Evolutionary conservation across 2,888 invertebrate genomes (phyloP), one percentile per base, ranked within the genome.

Genomic region (Lacanobia oleracea): DNA sequence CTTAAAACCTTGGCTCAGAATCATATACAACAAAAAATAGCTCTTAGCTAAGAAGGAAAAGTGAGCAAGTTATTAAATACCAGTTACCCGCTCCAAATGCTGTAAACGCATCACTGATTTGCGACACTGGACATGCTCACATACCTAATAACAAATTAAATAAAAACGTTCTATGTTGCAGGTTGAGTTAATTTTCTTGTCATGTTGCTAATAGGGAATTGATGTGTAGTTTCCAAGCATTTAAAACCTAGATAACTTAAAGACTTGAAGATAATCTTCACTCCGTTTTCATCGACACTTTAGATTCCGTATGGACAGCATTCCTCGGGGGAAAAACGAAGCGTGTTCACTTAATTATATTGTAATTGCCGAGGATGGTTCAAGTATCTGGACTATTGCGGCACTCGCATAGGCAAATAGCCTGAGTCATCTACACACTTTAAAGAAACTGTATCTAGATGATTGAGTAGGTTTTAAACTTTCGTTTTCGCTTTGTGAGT

Each of bases 161-260:
- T 84, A 86, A 87, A 86, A 86, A 83, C 81, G 72, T 67, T 79
- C 8, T 68, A 63, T 77, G 65, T 77, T 81, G 82, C 77, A 81
- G 40, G 76, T 67, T 72, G 57, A 77, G 82, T 78, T 77, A 88
- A 89, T 89, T 88, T 89, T 85, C 88, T 82, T 88, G 88, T 89
- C 89, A 86, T 82, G 79, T 78, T 43, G 79, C 86, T 88, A 86
- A 88, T 87, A 88, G 76, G 86, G 85, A 82, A 88, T 87, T 88
- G 88, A 89, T 85, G 86, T 84, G 86, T 83, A 83, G 82, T 84
- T 88, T 88, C 88, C 79, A 82, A 66, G 83, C 77, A 82, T 85
- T 85, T 86, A 83, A 75, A 88, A 83, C 85, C 82, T 84, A 81
- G 75, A 83, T 82, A 84, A 77, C 83, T 83, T 82, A 70, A 54